Conservation (phyloP, 2,888 invertebrate genomes). For the Hoplodrina blanda region DNA sequence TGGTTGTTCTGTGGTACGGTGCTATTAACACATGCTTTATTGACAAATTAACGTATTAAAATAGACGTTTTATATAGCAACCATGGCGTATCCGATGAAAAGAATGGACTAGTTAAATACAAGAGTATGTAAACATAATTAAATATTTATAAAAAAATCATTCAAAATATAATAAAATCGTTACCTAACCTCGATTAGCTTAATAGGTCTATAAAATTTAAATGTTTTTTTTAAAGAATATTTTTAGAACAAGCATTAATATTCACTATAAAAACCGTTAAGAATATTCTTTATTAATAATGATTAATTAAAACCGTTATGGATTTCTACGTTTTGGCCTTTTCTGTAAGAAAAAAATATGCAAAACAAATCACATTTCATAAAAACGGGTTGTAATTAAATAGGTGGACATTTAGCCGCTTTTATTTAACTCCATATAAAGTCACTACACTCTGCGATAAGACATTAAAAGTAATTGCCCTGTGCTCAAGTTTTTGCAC, state of each 20-base stretch:
- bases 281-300: neutral
- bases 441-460: conserved; percentile 43
- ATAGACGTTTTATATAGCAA: conserved; percentile 58
- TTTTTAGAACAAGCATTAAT: neutral
- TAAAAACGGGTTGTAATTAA: conserved; percentile 23
- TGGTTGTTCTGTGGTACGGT: no score
- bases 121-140: conserved; percentile 5
- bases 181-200: neutral
- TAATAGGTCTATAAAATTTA: neutral
- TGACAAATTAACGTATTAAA: conserved; percentile 56
- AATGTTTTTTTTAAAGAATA: neutral
- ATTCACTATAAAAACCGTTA: conserved; percentile 12
- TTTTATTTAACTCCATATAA: conserved; percentile 44
- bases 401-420: conserved; percentile 30
- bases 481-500: conserved; percentile 49
- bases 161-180: no score
- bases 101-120: conserved; percentile 22
- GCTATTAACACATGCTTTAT: conserved; percentile 64
- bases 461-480: conserved; percentile 58
- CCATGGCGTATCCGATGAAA: conserved; percentile 36
- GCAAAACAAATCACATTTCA: conserved; percentile 16
- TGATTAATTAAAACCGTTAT: conserved; percentile 5
- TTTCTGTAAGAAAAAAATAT: neutral
- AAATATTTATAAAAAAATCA: no score
- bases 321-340: neutral